Percentiles rank a stretch among this genome's conserved stretches.
phyloP scores from a whole-genome alignment of 2,113 vertebrate genomes.

The Ciconia maguari region DNA sequence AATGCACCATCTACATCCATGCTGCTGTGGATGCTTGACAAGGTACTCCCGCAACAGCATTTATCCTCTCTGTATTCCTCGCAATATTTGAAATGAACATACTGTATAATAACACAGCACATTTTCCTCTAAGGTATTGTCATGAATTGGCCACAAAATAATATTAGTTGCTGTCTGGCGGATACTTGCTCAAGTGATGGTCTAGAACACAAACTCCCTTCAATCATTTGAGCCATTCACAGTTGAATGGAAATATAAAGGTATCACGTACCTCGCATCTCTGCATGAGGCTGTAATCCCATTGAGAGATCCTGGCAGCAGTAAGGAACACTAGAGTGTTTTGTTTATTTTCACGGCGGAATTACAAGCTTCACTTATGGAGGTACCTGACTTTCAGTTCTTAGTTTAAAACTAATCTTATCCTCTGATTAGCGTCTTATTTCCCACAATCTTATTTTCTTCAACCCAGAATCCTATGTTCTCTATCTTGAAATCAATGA shows the following conservation, averaged over 20 bases:
- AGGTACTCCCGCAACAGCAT: neutral
- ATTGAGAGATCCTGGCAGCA: neutral
- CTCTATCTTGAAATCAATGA: constrained; percentile 31
- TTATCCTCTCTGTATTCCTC: neutral
- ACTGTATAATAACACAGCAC: neutral
- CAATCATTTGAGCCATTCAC: neutral
- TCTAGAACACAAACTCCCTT: constrained; percentile 14
- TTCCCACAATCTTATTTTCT: neutral
- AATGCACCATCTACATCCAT: neutral
- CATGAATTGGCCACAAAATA: constrained; percentile 21
- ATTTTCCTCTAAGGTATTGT: constrained; percentile 14
- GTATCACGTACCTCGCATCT: neutral
- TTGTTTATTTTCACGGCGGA: neutral
- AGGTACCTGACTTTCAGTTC: neutral
- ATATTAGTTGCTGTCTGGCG: neutral
- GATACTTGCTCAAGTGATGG: neutral
- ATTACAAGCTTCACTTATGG: neutral
- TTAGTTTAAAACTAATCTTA: constrained; percentile 16
- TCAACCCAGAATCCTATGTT: neutral
- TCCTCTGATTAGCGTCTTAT: neutral
- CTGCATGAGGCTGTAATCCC: neutral
- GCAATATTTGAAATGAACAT: constrained; percentile 2
- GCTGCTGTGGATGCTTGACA: neutral
- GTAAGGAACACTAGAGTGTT: neutral
- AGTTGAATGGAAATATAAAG: neutral